Percentiles rank a stretch among this genome's conserved stretches.
Conservation (phyloP, 2,888 invertebrate genomes). For the Antitype chi region DNA sequence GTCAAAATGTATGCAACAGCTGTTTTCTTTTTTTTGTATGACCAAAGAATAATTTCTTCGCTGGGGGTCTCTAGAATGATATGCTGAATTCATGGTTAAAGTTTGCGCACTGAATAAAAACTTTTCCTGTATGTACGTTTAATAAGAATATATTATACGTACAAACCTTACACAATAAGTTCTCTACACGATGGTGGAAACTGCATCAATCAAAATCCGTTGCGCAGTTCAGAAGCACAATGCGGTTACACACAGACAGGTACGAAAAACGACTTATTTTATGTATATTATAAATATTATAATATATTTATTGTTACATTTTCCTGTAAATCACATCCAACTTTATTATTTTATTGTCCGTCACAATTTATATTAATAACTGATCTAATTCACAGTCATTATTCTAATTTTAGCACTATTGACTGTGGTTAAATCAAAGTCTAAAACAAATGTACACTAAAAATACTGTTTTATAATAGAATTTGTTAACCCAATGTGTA, state of each 20-base stretch:
- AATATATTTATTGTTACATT: not conserved
- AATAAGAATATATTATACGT: not conserved
- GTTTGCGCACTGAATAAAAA: too few species aligned
- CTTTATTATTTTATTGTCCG: not conserved
- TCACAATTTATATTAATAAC: not conserved
- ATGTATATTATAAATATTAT: too few species aligned
- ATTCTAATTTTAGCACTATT: not conserved
- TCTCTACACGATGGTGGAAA: too few species aligned
- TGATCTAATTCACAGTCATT: constrained; percentile 8
- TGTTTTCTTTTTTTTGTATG: too few species aligned
- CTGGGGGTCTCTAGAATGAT: too few species aligned
- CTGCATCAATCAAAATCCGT: not conserved
- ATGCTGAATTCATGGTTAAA: too few species aligned
- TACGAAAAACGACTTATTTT: not conserved
- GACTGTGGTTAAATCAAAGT: constrained; percentile 10
- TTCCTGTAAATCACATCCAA: constrained; percentile 3
- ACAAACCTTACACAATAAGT: not conserved
- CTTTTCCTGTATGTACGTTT: not conserved
- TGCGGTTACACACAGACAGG: not conserved
- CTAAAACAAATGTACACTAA: constrained; percentile 35
- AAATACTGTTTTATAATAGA: constrained; percentile 1
- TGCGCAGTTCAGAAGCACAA: not conserved
- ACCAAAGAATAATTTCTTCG: too few species aligned
- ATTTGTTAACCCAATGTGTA: not conserved
- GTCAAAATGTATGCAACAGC: too few species aligned